These are phyloP conservation scores for Pangasianodon hypophthalmus DNA, from an alignment of 2,113 vertebrate species.

Conservation along the genomic window DNA sequence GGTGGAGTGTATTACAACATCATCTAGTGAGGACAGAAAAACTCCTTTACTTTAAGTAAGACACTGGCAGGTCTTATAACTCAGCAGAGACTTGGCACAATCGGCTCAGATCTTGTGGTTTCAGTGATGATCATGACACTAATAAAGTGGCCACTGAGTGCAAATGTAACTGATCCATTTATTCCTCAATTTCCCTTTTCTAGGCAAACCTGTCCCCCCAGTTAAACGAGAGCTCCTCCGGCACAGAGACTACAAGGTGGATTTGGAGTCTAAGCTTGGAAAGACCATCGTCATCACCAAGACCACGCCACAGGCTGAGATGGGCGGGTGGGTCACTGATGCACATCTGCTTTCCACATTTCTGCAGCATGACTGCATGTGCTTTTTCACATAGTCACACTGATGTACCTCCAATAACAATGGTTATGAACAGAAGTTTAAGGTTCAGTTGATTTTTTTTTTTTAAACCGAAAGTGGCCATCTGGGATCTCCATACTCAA, in stretches of 20 bases:
- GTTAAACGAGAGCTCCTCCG: constrained; percentile 93
- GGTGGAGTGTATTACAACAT: neutral
- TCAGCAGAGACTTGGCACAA: neutral
- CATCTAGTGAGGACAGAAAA: neutral
- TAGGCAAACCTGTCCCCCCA: constrained; percentile 85
- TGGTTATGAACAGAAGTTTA: neutral
- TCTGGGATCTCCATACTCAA: neutral
- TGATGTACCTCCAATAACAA: neutral
- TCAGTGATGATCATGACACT: neutral
- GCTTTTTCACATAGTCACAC: neutral
- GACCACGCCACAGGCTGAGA: constrained; percentile 96
- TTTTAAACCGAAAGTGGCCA: neutral
- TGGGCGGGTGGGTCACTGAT: constrained; percentile 84
- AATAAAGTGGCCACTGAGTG: neutral
- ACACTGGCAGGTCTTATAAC: neutral
- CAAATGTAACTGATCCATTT: neutral
- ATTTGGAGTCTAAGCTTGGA: constrained; percentile 97
- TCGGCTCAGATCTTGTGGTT: neutral
- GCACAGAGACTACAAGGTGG: constrained; percentile 98
- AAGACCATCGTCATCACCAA: constrained; percentile 98
- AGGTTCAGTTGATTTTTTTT: no score
- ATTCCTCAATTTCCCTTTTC: constrained; percentile 25
- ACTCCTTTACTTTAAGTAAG: neutral
- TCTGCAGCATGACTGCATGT: neutral
- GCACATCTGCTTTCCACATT: neutral